phyloP scores from a whole-genome alignment of 2,797 vertebrate genomes.

The Myotis myotis region DNA sequence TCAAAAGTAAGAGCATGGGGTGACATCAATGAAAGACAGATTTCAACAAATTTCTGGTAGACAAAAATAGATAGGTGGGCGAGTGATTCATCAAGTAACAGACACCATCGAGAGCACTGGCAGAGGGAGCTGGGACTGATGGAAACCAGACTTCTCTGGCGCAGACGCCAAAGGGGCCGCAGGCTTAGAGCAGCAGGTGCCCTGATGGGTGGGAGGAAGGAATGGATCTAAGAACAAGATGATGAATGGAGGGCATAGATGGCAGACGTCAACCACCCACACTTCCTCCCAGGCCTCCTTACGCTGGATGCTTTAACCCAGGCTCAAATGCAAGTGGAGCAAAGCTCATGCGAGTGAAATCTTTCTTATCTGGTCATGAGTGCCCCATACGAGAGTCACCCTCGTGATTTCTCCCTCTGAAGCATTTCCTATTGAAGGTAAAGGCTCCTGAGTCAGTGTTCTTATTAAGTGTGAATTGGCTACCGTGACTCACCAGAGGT shows the following conservation, averaged over 20 bases:
- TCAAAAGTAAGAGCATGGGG: neutral
- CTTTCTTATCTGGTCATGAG: neutral
- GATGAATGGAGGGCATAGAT: neutral
- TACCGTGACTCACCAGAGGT: neutral
- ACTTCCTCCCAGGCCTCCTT: neutral
- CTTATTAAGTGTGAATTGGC: neutral
- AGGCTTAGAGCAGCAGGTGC: neutral
- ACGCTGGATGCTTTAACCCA: neutral
- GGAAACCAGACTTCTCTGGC: neutral
- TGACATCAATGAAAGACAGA: neutral
- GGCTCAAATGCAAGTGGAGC: neutral
- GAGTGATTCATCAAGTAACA: slow-evolving; percentile 20
- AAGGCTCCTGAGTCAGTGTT: neutral
- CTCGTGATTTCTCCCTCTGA: neutral
- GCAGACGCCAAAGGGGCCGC: neutral
- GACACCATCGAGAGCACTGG: neutral
- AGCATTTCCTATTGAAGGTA: neutral
- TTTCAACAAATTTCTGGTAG: neutral
- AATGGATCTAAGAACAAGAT: neutral
- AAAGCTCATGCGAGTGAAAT: neutral
- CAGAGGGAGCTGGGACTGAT: neutral
- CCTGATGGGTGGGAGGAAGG: neutral
- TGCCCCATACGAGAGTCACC: fast-evolving
- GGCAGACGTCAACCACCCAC: neutral
- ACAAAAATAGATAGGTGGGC: neutral